Conservation (phyloP, 2,113 vertebrate genomes). For the Ictidomys tridecemlineatus region DNA sequence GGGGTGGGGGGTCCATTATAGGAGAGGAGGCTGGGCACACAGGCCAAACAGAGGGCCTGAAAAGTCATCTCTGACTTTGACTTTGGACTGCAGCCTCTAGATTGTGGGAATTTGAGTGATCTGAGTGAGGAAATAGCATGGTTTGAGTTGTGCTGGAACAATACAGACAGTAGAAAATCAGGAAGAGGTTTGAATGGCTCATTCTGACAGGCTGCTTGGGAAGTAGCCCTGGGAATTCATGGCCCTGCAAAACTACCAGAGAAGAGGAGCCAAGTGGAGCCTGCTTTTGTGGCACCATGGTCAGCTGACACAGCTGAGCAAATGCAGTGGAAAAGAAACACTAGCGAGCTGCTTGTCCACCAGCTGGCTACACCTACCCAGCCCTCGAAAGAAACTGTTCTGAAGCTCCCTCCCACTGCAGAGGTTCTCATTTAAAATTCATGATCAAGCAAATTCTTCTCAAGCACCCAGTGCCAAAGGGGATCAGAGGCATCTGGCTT, state of each 20-base stretch:
- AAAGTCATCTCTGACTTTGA: background rate
- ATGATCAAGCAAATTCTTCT: background rate
- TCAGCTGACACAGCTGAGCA: background rate
- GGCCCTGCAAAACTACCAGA: constrained; percentile 15
- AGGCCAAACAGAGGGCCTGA: background rate
- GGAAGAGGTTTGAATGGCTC: background rate
- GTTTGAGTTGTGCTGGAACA: background rate
- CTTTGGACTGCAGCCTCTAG: background rate
- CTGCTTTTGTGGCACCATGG: background rate
- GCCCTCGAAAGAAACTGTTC: background rate
- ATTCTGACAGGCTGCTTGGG: background rate
- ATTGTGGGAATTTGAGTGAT: background rate
- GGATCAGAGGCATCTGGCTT: background rate
- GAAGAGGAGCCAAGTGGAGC: background rate
- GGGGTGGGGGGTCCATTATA: background rate
- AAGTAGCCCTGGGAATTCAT: constrained; percentile 49
- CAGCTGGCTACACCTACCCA: background rate
- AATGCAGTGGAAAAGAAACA: background rate
- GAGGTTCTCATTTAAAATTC: background rate
- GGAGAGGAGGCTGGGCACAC: background rate
- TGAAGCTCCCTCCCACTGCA: background rate
- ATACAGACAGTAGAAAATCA: background rate
- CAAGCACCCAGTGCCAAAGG: background rate
- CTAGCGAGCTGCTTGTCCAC: background rate
- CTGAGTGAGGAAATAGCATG: background rate